phyloP scores from a whole-genome alignment of 2,888 invertebrate genomes.

The Zelleria hepariella region DNA sequence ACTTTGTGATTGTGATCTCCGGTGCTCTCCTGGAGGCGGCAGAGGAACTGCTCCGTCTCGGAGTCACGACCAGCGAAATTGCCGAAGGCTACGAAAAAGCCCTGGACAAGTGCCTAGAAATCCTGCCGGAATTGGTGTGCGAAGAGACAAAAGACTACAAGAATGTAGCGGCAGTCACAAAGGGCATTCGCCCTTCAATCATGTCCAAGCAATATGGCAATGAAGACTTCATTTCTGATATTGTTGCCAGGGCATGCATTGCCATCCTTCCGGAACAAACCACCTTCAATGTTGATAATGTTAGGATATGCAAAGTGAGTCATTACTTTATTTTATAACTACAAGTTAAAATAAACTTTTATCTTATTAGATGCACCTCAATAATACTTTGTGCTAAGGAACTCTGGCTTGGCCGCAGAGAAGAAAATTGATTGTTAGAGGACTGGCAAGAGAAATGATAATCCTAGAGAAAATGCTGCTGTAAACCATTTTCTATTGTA shows the following conservation, averaged over 20 bases:
- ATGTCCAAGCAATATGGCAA: slow-evolving; percentile 99
- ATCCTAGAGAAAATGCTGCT: too few species aligned
- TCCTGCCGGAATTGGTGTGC: slow-evolving; percentile 86
- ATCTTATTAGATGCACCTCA: too few species aligned
- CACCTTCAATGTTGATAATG: slow-evolving; percentile 97
- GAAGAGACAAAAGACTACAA: slow-evolving; percentile 80
- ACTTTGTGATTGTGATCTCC: slow-evolving; percentile 95
- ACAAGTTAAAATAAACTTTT: too few species aligned
- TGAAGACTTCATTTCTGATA: slow-evolving; percentile 90
- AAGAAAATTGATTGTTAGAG: too few species aligned
- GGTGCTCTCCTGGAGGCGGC: slow-evolving; percentile 94
- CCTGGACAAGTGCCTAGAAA: slow-evolving; percentile 88
- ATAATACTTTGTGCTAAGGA: too few species aligned
- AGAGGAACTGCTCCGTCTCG: slow-evolving; percentile 92
- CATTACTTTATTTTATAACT: background rate
- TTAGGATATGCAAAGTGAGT: slow-evolving; percentile 90
- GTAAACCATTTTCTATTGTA: background rate
- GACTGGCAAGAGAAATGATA: too few species aligned
- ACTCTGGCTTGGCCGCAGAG: too few species aligned
- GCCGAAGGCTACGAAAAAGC: slow-evolving; percentile 96
- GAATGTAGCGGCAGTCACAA: slow-evolving; percentile 78
- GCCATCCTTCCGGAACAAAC: slow-evolving; percentile 88
- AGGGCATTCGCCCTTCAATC: slow-evolving; percentile 84
- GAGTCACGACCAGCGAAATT: slow-evolving; percentile 97
- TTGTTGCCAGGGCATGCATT: slow-evolving; percentile 91